Percentiles rank a stretch among this genome's conserved stretches.
These are phyloP conservation scores for Sakesphorus luctuosus DNA, from an alignment of 2,113 vertebrate species.

Conservation along the genomic window DNA sequence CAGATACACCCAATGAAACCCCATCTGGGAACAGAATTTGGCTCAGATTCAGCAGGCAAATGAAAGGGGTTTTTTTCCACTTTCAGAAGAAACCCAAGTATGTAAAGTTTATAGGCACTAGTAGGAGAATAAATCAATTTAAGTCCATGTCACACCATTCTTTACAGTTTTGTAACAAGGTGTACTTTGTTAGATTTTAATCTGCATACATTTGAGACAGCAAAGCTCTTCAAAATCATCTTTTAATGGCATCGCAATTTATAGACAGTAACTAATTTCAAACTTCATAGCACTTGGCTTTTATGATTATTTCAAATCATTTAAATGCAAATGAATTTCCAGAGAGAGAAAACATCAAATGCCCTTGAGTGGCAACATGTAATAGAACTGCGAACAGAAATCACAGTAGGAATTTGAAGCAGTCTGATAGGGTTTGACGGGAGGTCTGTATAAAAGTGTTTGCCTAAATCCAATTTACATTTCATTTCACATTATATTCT, in stretches of 20 bases:
- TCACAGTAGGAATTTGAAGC: slow-evolving; percentile 76
- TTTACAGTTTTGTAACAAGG: slow-evolving; percentile 84
- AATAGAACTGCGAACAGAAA: slow-evolving; percentile 75
- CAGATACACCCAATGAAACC: slow-evolving; percentile 52
- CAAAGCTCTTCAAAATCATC: slow-evolving; percentile 85
- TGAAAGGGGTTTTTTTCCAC: slow-evolving; percentile 47
- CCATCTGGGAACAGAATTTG: slow-evolving; percentile 47
- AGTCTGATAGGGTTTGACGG: slow-evolving; percentile 76
- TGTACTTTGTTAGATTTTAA: slow-evolving; percentile 87
- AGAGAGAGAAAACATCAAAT: slow-evolving; percentile 86
- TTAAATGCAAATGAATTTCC: slow-evolving; percentile 92
- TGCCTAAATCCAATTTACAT: slow-evolving; percentile 85
- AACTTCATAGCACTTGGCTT: slow-evolving; percentile 91
- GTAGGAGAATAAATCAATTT: slow-evolving; percentile 81
- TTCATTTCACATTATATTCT: slow-evolving; percentile 80
- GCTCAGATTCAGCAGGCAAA: slow-evolving; percentile 44
- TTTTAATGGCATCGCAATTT: slow-evolving; percentile 87
- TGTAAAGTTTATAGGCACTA: slow-evolving; percentile 71
- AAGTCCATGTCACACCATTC: slow-evolving; percentile 75
- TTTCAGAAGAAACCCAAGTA: slow-evolving; percentile 70
- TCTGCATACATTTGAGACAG: slow-evolving; percentile 84
- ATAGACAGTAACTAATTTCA: slow-evolving; percentile 92
- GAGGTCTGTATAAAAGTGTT: slow-evolving; percentile 77
- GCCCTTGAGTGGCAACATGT: slow-evolving; percentile 86
- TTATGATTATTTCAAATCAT: slow-evolving; percentile 91